Percentiles rank a stretch among this genome's conserved stretches.
Evolutionary conservation across 2,888 invertebrate species (phyloP).

Genomic region (Lobophora halterata): DNA sequence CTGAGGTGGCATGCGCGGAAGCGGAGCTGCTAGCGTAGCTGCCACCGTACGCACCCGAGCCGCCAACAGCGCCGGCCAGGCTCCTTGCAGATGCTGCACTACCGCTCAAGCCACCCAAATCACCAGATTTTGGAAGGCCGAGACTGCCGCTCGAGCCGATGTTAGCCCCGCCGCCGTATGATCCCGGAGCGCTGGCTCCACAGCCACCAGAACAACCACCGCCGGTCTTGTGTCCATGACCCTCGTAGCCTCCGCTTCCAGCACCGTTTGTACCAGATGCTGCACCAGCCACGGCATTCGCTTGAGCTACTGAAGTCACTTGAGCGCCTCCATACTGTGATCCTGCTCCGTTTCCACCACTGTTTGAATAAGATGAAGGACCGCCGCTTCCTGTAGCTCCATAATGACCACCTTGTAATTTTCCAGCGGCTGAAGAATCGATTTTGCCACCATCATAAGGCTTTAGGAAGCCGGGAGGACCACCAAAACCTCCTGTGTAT

Average conservation of each 20-base stretch:
- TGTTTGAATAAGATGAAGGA: slow-evolving; percentile 19
- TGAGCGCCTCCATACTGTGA: slow-evolving; percentile 16
- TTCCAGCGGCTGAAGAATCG: slow-evolving; percentile 18
- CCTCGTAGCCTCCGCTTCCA: slow-evolving; percentile 22
- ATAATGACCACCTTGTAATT: slow-evolving; percentile 24
- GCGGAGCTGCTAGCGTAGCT: slow-evolving; percentile 61
- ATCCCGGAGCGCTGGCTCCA: slow-evolving; percentile 34
- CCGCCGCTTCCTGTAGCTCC: slow-evolving; percentile 23
- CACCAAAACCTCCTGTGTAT: slow-evolving; percentile 69
- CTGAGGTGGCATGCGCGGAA: slow-evolving; percentile 58
- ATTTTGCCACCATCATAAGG: slow-evolving; percentile 58
- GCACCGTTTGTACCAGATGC: slow-evolving; percentile 34
- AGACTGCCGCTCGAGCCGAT: slow-evolving; percentile 24
- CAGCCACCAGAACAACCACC: slow-evolving; percentile 49
- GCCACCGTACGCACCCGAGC: slow-evolving; percentile 35
- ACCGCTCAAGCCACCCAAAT: slow-evolving; percentile 30
- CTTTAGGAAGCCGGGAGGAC: slow-evolving; percentile 65
- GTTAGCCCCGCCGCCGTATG: slow-evolving; percentile 24
- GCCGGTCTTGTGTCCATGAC: slow-evolving; percentile 13
- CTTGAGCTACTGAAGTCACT: slow-evolving; percentile 32
- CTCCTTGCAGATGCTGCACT: slow-evolving; percentile 49
- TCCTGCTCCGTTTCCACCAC: slow-evolving; percentile 26
- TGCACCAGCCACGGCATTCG: slow-evolving; percentile 44
- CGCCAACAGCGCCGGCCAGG: slow-evolving; percentile 41
- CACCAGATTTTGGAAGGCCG: slow-evolving; percentile 25